These are phyloP conservation scores for Brachyptera risi DNA, from an alignment of 2,888 invertebrate species.

Conservation along the genomic window DNA sequence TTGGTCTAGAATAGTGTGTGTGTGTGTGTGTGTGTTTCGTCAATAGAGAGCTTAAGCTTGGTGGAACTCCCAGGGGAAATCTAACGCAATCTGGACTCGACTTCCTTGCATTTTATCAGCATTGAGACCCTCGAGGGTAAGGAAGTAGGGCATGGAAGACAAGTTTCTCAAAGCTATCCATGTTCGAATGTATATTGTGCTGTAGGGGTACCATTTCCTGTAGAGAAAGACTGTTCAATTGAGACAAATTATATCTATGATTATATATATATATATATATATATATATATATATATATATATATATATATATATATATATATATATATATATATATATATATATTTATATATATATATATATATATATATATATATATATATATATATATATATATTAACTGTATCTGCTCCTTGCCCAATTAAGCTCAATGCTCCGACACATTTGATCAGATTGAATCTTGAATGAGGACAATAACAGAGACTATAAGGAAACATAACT, in stretches of 20 bases:
- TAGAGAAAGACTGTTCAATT: too few relatives aligned
- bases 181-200: too few relatives aligned
- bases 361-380: too few relatives aligned
- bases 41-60: constrained; percentile 27
- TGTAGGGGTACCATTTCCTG: too few relatives aligned
- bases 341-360: too few relatives aligned
- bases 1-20: constrained; percentile 6
- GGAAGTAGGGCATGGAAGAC: not conserved
- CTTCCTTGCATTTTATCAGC: constrained; percentile 28
- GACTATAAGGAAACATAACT: too few relatives aligned
- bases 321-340: not conserved
- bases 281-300: not conserved
- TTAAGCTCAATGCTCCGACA: too few relatives aligned
- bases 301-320: not conserved
- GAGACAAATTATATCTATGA: not conserved
- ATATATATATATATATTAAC: too few relatives aligned
- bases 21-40: constrained; percentile 21
- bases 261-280: not conserved
- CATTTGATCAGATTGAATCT: too few relatives aligned
- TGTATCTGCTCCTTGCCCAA: too few relatives aligned
- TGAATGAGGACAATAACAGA: too few relatives aligned
- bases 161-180: constrained; percentile 6
- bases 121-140: not conserved
- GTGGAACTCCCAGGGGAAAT: constrained; percentile 28
- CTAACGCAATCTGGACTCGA: constrained; percentile 32